Evolutionary conservation across 2,888 invertebrate genomes (phyloP).

Genomic region (Coenonympha arcania): DNA sequence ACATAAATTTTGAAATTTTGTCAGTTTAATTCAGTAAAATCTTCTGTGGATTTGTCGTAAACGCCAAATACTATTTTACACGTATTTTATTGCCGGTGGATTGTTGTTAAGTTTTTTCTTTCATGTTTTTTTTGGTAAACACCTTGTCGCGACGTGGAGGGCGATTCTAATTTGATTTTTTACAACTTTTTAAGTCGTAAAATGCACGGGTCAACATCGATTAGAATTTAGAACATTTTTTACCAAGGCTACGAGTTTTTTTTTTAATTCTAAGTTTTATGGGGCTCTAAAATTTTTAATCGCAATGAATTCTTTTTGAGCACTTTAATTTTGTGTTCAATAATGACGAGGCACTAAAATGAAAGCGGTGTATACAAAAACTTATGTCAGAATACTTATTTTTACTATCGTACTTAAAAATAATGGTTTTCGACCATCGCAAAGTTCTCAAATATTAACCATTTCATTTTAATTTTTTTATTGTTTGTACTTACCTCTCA

Average conservation of each 20-base stretch:
- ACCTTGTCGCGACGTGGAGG: constrained; percentile 39
- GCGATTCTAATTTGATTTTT: constrained; percentile 46
- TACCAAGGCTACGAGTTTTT: constrained; percentile 41
- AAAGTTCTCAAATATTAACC: neutral
- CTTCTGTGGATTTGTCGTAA: constrained; percentile 70
- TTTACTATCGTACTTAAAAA: constrained; percentile 2
- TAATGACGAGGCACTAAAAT: neutral
- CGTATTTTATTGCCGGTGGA: constrained; percentile 60
- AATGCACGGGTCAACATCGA: constrained; percentile 42
- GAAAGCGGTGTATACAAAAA: neutral
- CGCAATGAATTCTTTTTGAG: neutral
- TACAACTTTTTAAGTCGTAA: constrained; percentile 48
- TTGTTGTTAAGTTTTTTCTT: constrained; percentile 44
- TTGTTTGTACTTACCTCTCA: neutral
- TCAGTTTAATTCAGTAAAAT: constrained; percentile 68
- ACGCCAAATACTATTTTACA: constrained; percentile 64
- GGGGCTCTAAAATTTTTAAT: constrained; percentile 34
- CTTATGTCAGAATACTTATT: constrained; percentile 1
- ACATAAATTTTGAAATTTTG: constrained; percentile 64
- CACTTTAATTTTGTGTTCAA: neutral
- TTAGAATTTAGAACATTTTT: constrained; percentile 44
- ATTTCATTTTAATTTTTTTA: neutral
- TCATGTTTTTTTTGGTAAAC: constrained; percentile 43
- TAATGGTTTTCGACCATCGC: neutral
- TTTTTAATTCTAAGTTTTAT: constrained; percentile 51